A percentile compares a stretch with the other conserved stretches of the same genome.
Evolutionary conservation across 2,113 vertebrate genomes (phyloP).

Genomic region (Scartelaos histophorus): DNA sequence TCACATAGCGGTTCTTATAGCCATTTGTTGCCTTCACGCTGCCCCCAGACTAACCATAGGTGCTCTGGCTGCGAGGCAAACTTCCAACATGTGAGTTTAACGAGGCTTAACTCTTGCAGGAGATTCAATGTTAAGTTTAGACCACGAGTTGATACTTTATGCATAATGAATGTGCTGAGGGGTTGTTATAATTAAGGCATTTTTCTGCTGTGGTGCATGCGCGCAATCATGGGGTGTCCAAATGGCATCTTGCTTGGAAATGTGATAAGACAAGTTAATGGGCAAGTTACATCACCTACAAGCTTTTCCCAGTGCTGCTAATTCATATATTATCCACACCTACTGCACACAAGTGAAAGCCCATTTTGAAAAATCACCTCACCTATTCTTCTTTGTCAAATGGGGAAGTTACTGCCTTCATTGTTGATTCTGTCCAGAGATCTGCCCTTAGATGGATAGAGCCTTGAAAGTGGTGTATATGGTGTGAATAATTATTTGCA

Average conservation of each 20-base stretch:
- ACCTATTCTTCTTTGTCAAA: constrained; percentile 14
- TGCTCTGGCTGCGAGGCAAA: constrained; percentile 28
- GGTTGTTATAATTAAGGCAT: constrained; percentile 3
- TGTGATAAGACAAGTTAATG: background rate
- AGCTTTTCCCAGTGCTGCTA: constrained; percentile 7
- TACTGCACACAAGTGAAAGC: constrained; percentile 11
- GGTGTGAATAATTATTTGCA: constrained; percentile 28
- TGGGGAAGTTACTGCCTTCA: background rate
- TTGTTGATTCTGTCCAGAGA: background rate
- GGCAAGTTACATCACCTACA: too few relatives aligned
- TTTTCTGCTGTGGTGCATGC: background rate
- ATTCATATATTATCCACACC: background rate
- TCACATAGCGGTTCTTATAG: constrained; percentile 2
- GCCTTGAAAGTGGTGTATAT: constrained; percentile 8
- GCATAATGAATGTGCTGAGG: constrained; percentile 29
- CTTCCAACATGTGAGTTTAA: constrained; percentile 46
- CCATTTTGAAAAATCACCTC: background rate
- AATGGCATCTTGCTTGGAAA: too few relatives aligned
- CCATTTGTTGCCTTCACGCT: constrained; percentile 3
- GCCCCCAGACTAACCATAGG: background rate
- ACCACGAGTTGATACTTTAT: constrained; percentile 35
- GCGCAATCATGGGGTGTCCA: too few relatives aligned
- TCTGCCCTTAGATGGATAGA: background rate
- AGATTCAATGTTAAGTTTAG: constrained; percentile 15
- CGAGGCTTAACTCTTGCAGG: constrained; percentile 3